Conservation (phyloP, 1,140 invertebrate genomes). For the Solenopsis invicta region DNA sequence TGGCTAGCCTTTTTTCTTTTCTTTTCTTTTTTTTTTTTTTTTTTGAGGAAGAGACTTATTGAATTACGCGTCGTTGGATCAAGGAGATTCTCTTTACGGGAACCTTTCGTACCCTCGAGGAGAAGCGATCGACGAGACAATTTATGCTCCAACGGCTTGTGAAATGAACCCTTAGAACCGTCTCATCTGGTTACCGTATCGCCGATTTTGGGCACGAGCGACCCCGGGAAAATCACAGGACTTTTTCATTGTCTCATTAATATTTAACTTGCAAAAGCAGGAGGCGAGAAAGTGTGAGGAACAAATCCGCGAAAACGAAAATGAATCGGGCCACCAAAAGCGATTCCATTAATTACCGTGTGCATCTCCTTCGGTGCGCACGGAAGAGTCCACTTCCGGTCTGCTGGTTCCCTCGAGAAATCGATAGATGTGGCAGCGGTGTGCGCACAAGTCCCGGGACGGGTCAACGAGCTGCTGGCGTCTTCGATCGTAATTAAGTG, state of each 20-base stretch:
- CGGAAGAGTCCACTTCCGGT: conserved; percentile 68
- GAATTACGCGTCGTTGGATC: neutral
- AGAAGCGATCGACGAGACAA: conserved; percentile 12
- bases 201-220: neutral
- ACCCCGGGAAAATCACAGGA: neutral
- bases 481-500: conserved; percentile 63
- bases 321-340: conserved; percentile 28
- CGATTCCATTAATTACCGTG: conserved; percentile 54
- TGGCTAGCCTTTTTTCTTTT: neutral
- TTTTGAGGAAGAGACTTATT: neutral
- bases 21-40: neutral
- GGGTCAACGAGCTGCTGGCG: conserved; percentile 55
- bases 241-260: neutral
- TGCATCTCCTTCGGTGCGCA: conserved; percentile 45
- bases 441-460: conserved; percentile 61
- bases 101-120: neutral
- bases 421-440: conserved; percentile 61
- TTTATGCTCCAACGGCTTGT: conserved; percentile 40
- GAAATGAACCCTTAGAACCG: conserved; percentile 27
- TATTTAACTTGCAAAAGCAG: neutral
- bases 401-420: conserved; percentile 56
- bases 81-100: conserved; percentile 4
- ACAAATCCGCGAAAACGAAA: conserved; percentile 26
- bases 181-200: neutral
- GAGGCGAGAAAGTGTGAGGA: neutral